Evolutionary conservation across 2,888 invertebrate species (phyloP), one percentile per base, ranked within the genome.

Genomic region (Choreutis nemorana): DNA sequence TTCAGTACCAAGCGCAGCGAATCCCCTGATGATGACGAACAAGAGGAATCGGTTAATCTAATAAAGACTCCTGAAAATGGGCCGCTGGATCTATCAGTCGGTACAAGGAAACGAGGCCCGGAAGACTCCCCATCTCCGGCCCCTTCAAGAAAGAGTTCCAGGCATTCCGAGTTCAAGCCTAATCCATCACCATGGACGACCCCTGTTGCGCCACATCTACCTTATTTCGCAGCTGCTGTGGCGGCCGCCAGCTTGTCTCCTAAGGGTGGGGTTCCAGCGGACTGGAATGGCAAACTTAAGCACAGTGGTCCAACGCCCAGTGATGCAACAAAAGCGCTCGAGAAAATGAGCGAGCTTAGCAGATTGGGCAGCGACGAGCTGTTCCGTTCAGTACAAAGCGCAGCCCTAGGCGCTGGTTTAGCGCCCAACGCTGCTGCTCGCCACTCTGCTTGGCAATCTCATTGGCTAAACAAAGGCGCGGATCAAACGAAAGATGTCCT

Each of bases 391-490:
- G 82, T 84, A 46, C 81, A 81, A 42, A 79, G 75, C 31, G 78
- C 78, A 9, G 80, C 79, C 14, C 47, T 80, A 7, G 79, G 81
- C 1, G 77, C 79, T 2, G 78, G 78, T 3, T 43, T 80, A 8
- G 75, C 77, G 2, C 79, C 78, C 2, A 81, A 82, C 18, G 80
- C 84, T 2, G 78, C 84, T 2, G 90, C 90, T 10, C 80, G 92
- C 2, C 92, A 92, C 60, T 92, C 91, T 41, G 94, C 95, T 9
- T 95, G 97, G 91, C 97, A 97, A 55, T 96, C 96, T 2, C 97
- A 97, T 60, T 97, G 97, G 97, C 77, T 97, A 31, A 97, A 92
- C 77, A 97, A 94, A 56, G 95, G 94, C 4, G 94, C 95, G 2
- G 94, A 94, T 48, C 94, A 93, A 51, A 95, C 96, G 10, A 92